These are phyloP conservation scores for Tragelaphus eurycerus DNA, from an alignment of 2,797 vertebrate species.

Conservation along the genomic window DNA sequence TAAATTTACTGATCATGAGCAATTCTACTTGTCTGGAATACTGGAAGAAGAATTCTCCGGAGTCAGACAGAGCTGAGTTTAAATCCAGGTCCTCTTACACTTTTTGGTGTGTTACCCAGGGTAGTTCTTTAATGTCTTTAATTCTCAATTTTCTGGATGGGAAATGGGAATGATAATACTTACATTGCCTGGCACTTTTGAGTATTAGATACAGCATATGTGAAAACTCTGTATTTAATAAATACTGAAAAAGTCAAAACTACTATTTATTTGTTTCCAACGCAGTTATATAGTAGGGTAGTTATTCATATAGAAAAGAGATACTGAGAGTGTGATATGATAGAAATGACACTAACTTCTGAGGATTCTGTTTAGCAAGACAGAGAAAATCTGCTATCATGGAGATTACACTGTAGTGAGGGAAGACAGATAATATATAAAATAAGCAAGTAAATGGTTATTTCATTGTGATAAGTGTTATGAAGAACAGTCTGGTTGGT, in stretches of 20 bases:
- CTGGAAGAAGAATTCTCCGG: background rate
- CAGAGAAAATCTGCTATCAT: background rate
- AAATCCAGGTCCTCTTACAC: background rate
- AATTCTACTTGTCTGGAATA: background rate
- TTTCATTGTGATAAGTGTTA: background rate
- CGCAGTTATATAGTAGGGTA: background rate
- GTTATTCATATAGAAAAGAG: background rate
- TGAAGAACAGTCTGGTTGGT: background rate
- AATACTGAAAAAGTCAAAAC: background rate
- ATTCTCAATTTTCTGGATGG: background rate
- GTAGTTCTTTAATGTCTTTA: background rate
- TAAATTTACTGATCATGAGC: background rate
- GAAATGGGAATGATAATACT: background rate
- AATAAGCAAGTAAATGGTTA: background rate
- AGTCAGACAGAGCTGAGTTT: background rate
- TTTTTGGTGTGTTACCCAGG: background rate
- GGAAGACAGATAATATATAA: background rate
- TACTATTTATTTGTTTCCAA: background rate
- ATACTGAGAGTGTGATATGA: background rate
- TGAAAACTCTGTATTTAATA: slow-evolving; percentile 1
- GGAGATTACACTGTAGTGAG: background rate
- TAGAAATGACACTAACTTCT: background rate
- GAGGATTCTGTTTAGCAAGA: background rate
- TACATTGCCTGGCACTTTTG: background rate
- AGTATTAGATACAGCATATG: background rate